Percentiles rank a stretch among this genome's conserved stretches.
These are phyloP conservation scores for Camponotus fellah DNA, from an alignment of 2,888 invertebrate species.

Conservation along the genomic window DNA sequence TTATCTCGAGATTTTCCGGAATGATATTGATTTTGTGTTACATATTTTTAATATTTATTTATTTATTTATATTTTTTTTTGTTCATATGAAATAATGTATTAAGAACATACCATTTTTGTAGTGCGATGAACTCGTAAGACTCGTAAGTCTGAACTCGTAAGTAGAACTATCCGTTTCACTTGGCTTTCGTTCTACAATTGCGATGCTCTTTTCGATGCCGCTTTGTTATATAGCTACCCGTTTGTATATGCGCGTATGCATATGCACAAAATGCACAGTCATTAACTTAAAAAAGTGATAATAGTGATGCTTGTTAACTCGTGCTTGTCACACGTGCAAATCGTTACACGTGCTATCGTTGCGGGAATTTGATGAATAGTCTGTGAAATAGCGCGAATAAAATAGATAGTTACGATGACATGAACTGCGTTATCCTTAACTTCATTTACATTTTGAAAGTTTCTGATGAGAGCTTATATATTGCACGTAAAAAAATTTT, in stretches of 20 bases:
- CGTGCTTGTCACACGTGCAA: conserved; percentile 44
- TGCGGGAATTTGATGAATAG: conserved; percentile 49
- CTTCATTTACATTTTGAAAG: conserved; percentile 9
- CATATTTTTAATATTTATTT: background rate
- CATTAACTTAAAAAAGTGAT: conserved; percentile 50
- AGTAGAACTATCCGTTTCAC: conserved; percentile 8
- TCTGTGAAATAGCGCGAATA: conserved; percentile 14
- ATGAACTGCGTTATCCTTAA: background rate
- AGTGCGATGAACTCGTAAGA: too few relatives aligned
- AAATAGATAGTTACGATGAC: background rate
- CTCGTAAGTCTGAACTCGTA: background rate
- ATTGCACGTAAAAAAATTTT: background rate
- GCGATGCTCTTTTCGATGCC: conserved; percentile 15
- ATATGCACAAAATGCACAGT: conserved; percentile 46
- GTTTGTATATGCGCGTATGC: background rate
- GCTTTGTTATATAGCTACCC: conserved; percentile 62
- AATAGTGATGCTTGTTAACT: conserved; percentile 23
- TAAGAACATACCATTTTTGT: conserved; percentile 46
- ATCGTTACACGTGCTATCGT: conserved; percentile 47
- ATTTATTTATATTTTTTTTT: background rate
- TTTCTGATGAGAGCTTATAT: background rate
- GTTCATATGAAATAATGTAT: background rate
- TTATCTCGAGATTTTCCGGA: background rate
- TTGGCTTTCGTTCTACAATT: background rate
- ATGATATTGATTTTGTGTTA: background rate